Conservation (phyloP, 2,888 invertebrate genomes). For the Chouioia cunea region DNA sequence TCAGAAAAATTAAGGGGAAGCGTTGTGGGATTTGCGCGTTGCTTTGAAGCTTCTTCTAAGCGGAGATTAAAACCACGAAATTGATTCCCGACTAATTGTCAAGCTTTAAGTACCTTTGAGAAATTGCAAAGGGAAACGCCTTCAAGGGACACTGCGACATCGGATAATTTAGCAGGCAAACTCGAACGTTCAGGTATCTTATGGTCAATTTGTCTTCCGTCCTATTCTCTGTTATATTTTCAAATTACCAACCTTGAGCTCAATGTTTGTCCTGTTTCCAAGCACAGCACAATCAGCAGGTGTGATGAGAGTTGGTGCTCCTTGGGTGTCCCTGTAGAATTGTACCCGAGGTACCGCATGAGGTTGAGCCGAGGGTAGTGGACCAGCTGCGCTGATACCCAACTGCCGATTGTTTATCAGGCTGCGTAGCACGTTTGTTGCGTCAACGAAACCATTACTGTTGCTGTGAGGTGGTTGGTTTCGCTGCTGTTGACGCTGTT, state of each 20-base stretch:
- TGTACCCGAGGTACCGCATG: constrained; percentile 67
- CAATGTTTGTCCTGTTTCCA: constrained; percentile 66
- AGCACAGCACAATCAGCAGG: constrained; percentile 63
- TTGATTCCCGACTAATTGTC: too few species aligned
- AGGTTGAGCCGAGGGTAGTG: not conserved
- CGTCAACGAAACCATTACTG: constrained; percentile 68
- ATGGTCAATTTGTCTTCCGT: too few species aligned
- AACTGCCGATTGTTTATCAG: constrained; percentile 83
- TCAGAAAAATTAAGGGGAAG: too few species aligned
- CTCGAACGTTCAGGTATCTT: too few species aligned
- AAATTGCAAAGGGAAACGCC: too few species aligned
- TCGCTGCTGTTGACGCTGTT: constrained; percentile 21
- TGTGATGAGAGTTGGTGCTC: constrained; percentile 54
- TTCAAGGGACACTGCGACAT: too few species aligned
- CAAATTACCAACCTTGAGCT: constrained; percentile 59
- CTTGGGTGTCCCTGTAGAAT: constrained; percentile 72
- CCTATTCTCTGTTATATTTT: too few species aligned
- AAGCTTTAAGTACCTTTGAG: too few species aligned
- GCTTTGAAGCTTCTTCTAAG: too few species aligned
- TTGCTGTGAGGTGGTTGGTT: constrained; percentile 4
- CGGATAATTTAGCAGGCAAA: too few species aligned
- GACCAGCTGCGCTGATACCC: constrained; percentile 72
- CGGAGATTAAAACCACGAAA: too few species aligned
- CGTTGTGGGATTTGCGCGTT: too few species aligned
- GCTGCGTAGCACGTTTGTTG: constrained; percentile 81